Evolutionary conservation across 2,888 invertebrate species (phyloP).

Genomic region (Pseudolycoriella hygida): DNA sequence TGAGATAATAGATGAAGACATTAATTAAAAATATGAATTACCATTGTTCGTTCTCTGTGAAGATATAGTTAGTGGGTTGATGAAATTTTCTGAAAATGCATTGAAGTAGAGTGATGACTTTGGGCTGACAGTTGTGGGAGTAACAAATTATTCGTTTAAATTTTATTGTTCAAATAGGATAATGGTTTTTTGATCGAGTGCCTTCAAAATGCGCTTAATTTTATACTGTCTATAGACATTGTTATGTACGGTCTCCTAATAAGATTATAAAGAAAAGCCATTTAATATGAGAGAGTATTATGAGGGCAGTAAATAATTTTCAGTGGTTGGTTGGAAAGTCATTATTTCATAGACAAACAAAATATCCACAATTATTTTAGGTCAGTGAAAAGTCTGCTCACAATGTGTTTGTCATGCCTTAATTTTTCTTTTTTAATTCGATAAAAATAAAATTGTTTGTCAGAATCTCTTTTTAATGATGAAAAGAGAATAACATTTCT

Average conservation of each 20-base stretch:
- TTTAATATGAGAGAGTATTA: background rate
- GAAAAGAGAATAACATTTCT: too few relatives aligned
- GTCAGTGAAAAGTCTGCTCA: too few relatives aligned
- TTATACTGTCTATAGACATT: background rate
- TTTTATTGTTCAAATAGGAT: background rate
- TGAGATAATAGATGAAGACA: conserved; percentile 1
- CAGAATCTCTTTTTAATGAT: too few relatives aligned
- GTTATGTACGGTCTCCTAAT: background rate
- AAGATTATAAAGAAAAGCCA: background rate
- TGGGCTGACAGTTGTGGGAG: too few relatives aligned
- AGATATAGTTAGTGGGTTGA: background rate
- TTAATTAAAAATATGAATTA: conserved; percentile 1
- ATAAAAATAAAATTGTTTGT: too few relatives aligned
- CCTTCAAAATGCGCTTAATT: background rate
- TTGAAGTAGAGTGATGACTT: background rate
- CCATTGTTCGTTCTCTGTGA: background rate
- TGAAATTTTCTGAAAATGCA: background rate
- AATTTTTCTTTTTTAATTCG: too few relatives aligned
- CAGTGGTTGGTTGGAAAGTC: background rate
- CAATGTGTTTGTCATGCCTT: too few relatives aligned
- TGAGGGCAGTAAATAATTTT: background rate
- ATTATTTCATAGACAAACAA: too few relatives aligned
- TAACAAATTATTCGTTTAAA: background rate
- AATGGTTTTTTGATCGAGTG: conserved; percentile 4
- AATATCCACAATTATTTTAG: too few relatives aligned